phyloP scores from a whole-genome alignment of 1,140 invertebrate genomes.

The Dryas iulia region DNA sequence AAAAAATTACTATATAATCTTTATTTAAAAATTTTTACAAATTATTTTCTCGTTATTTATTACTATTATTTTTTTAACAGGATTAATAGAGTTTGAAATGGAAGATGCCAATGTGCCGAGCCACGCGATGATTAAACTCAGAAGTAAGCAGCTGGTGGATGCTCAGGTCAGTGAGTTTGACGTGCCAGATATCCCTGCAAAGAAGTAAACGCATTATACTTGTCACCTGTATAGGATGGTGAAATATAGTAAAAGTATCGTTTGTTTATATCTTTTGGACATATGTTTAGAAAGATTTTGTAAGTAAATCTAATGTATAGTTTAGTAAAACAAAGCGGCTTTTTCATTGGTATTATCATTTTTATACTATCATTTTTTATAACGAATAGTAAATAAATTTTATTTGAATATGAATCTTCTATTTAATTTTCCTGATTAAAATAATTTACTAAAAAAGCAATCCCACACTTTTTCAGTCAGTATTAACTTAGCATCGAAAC shows the following conservation, averaged over 20 bases:
- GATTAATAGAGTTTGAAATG: conserved; percentile 72
- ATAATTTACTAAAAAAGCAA: too few species aligned
- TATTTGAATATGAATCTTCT: not conserved
- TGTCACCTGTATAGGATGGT: too few species aligned
- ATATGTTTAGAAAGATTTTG: not conserved
- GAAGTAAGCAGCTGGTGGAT: conserved; percentile 69
- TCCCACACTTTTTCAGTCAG: too few species aligned
- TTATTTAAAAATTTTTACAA: too few species aligned
- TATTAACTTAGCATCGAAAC: too few species aligned
- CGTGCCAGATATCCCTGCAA: conserved; percentile 50
- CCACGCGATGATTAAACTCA: conserved; percentile 61
- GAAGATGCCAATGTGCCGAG: conserved; percentile 70
- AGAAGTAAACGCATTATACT: conserved; percentile 37
- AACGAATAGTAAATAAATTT: not conserved
- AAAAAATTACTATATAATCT: too few species aligned
- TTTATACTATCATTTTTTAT: not conserved
- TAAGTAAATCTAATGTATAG: not conserved
- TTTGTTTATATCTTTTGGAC: too few species aligned
- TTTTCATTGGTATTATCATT: not conserved
- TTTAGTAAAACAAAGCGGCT: not conserved
- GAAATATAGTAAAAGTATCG: too few species aligned
- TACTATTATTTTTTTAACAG: conserved; percentile 36
- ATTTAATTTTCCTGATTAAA: not conserved
- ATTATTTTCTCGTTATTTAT: not conserved
- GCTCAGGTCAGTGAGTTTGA: conserved; percentile 74